phyloP scores from a whole-genome alignment of 1,140 invertebrate genomes.

The Eupristina koningsbergeri region DNA sequence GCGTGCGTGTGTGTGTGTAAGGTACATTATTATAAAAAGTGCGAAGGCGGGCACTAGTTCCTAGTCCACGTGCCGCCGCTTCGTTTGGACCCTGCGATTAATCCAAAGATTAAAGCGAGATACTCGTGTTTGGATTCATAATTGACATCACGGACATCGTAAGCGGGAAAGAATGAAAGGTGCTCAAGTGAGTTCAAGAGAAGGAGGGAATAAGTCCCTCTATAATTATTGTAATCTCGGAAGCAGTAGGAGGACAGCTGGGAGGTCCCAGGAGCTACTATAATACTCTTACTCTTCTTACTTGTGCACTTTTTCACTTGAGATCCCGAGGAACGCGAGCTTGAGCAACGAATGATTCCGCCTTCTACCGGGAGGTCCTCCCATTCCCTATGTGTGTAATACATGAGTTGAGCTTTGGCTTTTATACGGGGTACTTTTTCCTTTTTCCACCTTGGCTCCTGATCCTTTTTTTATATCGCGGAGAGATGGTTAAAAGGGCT shows the following conservation, averaged over 20 bases:
- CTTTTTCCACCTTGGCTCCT: neutral
- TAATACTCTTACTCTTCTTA: conserved; percentile 47
- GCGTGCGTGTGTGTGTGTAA: neutral
- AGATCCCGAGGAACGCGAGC: neutral
- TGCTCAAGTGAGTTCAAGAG: conserved; percentile 13
- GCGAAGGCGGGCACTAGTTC: neutral
- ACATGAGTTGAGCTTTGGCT: neutral
- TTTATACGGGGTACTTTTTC: neutral
- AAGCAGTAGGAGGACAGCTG: conserved; percentile 65
- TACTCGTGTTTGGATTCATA: conserved; percentile 55
- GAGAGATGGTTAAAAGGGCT: neutral
- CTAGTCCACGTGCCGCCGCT: conserved; percentile 56
- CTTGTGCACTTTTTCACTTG: conserved; percentile 24
- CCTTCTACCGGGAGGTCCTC: conserved; percentile 62
- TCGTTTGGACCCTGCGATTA: conserved; percentile 37
- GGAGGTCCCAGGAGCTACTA: conserved; percentile 58
- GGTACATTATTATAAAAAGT: neutral
- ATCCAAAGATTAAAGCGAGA: conserved; percentile 61
- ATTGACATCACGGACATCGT: conserved; percentile 53
- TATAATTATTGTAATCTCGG: conserved; percentile 68
- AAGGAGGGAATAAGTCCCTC: conserved; percentile 58
- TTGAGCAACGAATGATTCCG: conserved; percentile 52
- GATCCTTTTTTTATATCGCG: neutral
- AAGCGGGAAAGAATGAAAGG: neutral
- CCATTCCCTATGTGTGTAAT: neutral